Evolutionary conservation across 2,797 vertebrate species (phyloP), one percentile per base, ranked within the genome.

Genomic region (Sebastes vulpes): DNA sequence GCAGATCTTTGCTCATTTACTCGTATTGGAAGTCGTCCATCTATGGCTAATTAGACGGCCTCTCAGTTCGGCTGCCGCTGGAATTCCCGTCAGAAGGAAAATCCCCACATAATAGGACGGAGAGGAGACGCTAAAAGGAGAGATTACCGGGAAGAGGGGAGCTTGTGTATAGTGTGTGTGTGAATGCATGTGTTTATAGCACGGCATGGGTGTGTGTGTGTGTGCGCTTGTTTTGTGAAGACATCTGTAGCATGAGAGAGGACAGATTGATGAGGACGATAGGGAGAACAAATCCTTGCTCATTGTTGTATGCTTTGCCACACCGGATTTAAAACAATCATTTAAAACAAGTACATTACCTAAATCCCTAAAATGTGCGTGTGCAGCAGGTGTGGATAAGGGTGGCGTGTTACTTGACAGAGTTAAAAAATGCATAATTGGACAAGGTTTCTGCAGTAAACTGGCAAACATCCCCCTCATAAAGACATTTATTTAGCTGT

Each of bases 11-110:
- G 77, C 86, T 91, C 86, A 90, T 92, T 88, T 89, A 59, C 80
- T 91, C 32, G 67, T 79, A 90, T 94, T 93, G 88, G 92, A 93
- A 92, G 72, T 84, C 82, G 69, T 88, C 91, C 93, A 92, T 92
- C 83, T 93, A 79, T 90, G 88, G 81, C 79, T 94, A 94, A 95
- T 95, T 92, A 91, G 92, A 82, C 4, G 70, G 90, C 81, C 77
- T 79, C 81, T 91, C 68, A 25, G 74, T 69, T 71, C 29, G 72
- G 80, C 83, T 72, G 81, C 71, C 68, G 81, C 70, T 89, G 67
- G 80, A 91, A 90, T 87, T 84, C 81, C 78, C 84, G 91, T 90
- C 87, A 90, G 85, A 86, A 69, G 84, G 84, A 90, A 92, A 93
- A 93, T 94, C 91, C 89, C 82, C 46, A 87, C 70, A 91, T 82